Evolutionary conservation across 2,797 vertebrate species (phyloP).

Genomic region (Cynodonichthys magdalenae): DNA sequence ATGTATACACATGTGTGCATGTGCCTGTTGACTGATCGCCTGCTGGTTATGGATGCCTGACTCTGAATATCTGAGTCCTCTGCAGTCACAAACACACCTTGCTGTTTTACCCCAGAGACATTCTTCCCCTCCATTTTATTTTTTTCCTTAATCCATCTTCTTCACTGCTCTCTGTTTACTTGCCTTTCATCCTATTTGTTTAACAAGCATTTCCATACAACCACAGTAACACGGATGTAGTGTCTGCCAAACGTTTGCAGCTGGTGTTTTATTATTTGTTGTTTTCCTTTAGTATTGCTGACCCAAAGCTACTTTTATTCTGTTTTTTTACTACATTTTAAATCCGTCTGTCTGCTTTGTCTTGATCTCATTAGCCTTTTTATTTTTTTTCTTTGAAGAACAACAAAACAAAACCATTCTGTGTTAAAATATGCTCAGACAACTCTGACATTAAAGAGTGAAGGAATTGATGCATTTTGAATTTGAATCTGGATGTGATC

Average conservation of each 20-base stretch:
- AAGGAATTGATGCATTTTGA: neutral
- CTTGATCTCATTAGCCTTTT: neutral
- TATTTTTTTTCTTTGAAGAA: slow-evolving; percentile 24
- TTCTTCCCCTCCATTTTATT: slow-evolving; percentile 1
- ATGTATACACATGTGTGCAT: slow-evolving; percentile 27
- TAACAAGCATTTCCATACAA: neutral
- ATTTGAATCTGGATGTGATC: slow-evolving; percentile 8
- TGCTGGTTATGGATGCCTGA: slow-evolving; percentile 56
- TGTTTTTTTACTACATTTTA: neutral
- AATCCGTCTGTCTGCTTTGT: neutral
- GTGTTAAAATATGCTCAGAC: slow-evolving; percentile 10
- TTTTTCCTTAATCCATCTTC: slow-evolving; percentile 3
- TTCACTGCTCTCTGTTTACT: slow-evolving; percentile 1
- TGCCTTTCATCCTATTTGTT: slow-evolving; percentile 1
- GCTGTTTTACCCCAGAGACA: slow-evolving; percentile 31
- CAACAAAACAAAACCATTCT: slow-evolving; percentile 29
- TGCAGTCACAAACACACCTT: slow-evolving; percentile 33
- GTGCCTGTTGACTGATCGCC: slow-evolving; percentile 55
- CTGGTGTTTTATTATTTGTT: neutral
- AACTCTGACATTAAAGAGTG: neutral
- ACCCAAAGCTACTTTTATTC: neutral
- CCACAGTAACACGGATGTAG: neutral
- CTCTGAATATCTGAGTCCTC: slow-evolving; percentile 39
- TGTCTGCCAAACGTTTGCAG: neutral
- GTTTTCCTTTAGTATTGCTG: neutral